Conservation (phyloP, 2,888 invertebrate species). For the Protodeltote pygarga region DNA sequence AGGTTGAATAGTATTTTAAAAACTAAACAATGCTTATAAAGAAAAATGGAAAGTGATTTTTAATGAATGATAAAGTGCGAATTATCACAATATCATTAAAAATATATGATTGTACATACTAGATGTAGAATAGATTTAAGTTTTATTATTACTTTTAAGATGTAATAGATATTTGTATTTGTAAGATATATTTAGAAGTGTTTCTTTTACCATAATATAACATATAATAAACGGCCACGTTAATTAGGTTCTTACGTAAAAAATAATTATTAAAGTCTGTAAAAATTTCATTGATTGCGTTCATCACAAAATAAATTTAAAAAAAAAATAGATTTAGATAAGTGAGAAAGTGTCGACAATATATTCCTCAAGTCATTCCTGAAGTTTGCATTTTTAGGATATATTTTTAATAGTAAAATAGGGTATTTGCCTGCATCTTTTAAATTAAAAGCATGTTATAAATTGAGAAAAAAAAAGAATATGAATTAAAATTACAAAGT, state of each 20-base stretch:
- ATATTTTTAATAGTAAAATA: too few species aligned
- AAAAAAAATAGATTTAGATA: too few species aligned
- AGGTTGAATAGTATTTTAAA: constrained; percentile 25
- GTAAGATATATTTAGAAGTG: constrained; percentile 79
- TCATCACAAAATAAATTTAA: too few species aligned
- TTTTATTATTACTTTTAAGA: constrained; percentile 68
- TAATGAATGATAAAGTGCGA: constrained; percentile 37
- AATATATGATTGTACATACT: constrained; percentile 75
- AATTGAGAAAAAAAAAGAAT: too few species aligned
- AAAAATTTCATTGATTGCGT: too few species aligned
- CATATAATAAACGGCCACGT: constrained; percentile 50
- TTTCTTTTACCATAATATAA: constrained; percentile 78
- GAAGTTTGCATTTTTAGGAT: too few species aligned
- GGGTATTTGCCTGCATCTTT: too few species aligned
- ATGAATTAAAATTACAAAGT: too few species aligned
- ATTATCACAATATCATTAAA: constrained; percentile 63
- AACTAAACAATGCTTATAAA: constrained; percentile 20
- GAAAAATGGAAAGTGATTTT: constrained; percentile 29
- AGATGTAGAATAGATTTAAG: constrained; percentile 67
- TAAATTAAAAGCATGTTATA: too few species aligned
- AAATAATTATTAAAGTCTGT: not conserved
- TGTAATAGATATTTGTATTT: constrained; percentile 74
- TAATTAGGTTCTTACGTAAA: constrained; percentile 28
- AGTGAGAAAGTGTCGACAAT: too few species aligned
- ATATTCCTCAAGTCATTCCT: too few species aligned